Conservation (phyloP, 2,113 vertebrate species). For the Anthoscopus minutus region DNA sequence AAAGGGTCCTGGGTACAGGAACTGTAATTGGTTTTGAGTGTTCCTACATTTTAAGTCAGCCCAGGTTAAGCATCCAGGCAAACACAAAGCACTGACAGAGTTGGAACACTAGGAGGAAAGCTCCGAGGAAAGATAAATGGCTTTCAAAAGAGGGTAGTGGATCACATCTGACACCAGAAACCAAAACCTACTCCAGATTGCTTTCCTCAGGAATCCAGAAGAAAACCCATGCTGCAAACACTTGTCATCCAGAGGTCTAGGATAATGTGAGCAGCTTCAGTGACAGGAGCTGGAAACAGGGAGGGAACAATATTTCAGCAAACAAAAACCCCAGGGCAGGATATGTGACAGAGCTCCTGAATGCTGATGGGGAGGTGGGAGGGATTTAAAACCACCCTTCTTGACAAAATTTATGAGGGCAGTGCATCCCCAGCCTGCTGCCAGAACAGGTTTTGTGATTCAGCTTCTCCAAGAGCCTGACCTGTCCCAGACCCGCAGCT, state of each 20-base stretch:
- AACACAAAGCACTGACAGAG: background rate
- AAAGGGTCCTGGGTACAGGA: background rate
- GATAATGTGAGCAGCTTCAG: background rate
- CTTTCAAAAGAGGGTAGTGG: background rate
- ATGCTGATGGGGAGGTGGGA: fast-evolving
- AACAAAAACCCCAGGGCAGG: background rate
- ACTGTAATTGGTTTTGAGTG: background rate
- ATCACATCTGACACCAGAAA: background rate
- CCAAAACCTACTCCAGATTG: background rate
- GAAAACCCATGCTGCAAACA: background rate
- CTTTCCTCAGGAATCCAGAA: background rate
- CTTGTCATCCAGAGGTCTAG: background rate
- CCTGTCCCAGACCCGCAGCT: fast-evolving
- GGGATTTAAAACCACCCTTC: background rate
- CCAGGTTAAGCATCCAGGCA: background rate
- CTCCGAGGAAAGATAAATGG: background rate
- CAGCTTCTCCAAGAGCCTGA: background rate
- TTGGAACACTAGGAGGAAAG: background rate
- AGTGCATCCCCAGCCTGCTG: background rate
- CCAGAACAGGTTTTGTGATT: background rate
- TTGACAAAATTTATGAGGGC: background rate
- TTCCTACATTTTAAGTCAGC: background rate
- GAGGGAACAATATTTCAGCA: background rate
- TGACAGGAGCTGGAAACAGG: background rate
- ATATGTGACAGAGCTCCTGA: background rate